A percentile compares a stretch with the other conserved stretches of the same genome.
Evolutionary conservation across 2,888 invertebrate species (phyloP).

Genomic region (Apodemia zela): DNA sequence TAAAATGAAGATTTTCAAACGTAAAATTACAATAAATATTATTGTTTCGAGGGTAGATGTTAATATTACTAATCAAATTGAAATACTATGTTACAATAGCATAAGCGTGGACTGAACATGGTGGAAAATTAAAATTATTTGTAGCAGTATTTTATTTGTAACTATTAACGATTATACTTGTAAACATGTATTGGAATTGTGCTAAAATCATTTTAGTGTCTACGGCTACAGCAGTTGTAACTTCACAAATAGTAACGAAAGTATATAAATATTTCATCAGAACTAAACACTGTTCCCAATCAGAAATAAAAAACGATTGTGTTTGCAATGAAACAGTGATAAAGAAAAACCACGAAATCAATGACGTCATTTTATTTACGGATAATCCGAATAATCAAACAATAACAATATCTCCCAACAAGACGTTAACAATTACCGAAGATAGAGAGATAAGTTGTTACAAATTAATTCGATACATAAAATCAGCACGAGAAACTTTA

Average conservation of each 20-base stretch:
- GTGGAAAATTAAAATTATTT: constrained; percentile 41
- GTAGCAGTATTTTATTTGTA: constrained; percentile 19
- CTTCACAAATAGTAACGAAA: constrained; percentile 63
- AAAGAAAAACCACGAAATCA: constrained; percentile 64
- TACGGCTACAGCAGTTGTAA: constrained; percentile 63
- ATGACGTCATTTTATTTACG: constrained; percentile 73
- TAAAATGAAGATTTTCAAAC: too few relatives aligned
- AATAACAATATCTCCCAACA: constrained; percentile 58
- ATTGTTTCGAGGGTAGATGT: constrained; percentile 43
- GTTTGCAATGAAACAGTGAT: constrained; percentile 51
- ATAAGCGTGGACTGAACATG: constrained; percentile 60
- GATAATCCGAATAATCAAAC: constrained; percentile 61
- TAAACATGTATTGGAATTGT: constrained; percentile 69
- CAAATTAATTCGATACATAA: constrained; percentile 69
- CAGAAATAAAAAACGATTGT: constrained; percentile 45
- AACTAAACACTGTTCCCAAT: constrained; percentile 38
- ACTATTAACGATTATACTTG: constrained; percentile 18
- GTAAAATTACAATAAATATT: background rate
- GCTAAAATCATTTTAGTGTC: constrained; percentile 63
- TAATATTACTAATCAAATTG: constrained; percentile 20
- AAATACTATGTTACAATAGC: constrained; percentile 14
- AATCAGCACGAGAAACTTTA: constrained; percentile 69
- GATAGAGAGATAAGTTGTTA: constrained; percentile 69
- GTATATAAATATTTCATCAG: constrained; percentile 58
- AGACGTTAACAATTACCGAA: constrained; percentile 61